These are phyloP conservation scores for Puma concolor DNA, from an alignment of 2,113 vertebrate species.

Conservation along the genomic window DNA sequence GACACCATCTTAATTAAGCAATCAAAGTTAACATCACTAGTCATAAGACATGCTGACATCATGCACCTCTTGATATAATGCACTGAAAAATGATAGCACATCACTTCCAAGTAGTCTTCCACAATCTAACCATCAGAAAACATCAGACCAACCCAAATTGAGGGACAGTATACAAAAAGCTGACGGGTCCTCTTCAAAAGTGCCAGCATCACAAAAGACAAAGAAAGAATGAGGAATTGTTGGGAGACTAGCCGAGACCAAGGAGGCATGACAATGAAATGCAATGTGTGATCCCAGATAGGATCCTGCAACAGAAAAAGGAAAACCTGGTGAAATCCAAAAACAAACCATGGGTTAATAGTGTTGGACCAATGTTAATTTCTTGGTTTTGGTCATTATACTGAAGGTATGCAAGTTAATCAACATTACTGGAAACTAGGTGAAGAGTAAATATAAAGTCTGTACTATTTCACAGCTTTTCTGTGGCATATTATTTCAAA, in stretches of 20 bases:
- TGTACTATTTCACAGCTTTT: neutral
- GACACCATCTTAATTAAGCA: neutral
- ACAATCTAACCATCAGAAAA: neutral
- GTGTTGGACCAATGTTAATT: neutral
- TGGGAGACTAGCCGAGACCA: neutral
- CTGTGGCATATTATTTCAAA: neutral
- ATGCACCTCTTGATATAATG: fast-evolving
- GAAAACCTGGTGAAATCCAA: neutral
- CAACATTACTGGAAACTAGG: neutral
- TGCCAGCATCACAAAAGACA: neutral
- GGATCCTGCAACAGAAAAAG: neutral
- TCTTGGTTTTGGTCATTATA: neutral
- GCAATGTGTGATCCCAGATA: neutral
- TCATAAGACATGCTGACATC: neutral
- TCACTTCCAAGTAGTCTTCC: neutral
- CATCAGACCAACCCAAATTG: neutral
- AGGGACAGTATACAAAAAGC: neutral
- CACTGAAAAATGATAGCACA: neutral
- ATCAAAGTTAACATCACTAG: neutral
- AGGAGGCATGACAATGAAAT: neutral
- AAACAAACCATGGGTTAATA: neutral
- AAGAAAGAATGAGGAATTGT: neutral
- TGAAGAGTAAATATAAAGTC: neutral
- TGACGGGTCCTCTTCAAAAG: neutral
- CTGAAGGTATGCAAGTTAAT: neutral